Conservation (phyloP, 2,797 vertebrate genomes). For the Coracias cyanogaster region DNA sequence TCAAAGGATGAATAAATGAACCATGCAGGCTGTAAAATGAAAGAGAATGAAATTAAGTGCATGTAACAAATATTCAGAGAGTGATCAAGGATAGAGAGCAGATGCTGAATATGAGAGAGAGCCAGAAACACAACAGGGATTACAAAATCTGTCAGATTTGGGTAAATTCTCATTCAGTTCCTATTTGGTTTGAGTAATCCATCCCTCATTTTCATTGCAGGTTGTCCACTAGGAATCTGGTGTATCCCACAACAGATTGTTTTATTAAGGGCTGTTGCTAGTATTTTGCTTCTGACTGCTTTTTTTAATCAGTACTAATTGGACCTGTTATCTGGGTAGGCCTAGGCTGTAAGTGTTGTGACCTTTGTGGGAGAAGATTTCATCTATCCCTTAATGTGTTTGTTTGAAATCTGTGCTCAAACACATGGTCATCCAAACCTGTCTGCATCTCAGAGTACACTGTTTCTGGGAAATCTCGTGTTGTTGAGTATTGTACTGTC, state of each 20-base stretch:
- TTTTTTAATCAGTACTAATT: slow-evolving; percentile 17
- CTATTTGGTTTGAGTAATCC: neutral
- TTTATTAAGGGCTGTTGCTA: neutral
- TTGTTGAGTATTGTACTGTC: neutral
- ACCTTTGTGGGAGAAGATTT: slow-evolving; percentile 31
- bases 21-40: slow-evolving; percentile 54
- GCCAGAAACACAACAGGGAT: slow-evolving; percentile 66
- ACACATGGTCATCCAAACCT: neutral
- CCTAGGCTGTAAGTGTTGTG: neutral
- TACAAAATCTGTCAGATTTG: slow-evolving; percentile 54
- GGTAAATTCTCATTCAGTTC: neutral
- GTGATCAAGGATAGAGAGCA: slow-evolving; percentile 69
- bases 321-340: neutral
- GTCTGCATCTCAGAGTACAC: neutral
- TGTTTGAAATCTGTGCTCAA: slow-evolving; percentile 28
- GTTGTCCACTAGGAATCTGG: neutral
- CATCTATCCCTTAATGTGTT: slow-evolving; percentile 33
- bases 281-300: neutral
- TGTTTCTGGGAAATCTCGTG: neutral
- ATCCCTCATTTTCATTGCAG: slow-evolving; percentile 28
- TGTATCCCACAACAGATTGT: neutral
- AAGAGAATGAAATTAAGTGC: slow-evolving; percentile 65
- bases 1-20: slow-evolving; percentile 62
- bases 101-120: slow-evolving; percentile 60
- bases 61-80: slow-evolving; percentile 51